Conservation (phyloP, 2,113 vertebrate genomes). For the Rhagologus leucostigma region DNA sequence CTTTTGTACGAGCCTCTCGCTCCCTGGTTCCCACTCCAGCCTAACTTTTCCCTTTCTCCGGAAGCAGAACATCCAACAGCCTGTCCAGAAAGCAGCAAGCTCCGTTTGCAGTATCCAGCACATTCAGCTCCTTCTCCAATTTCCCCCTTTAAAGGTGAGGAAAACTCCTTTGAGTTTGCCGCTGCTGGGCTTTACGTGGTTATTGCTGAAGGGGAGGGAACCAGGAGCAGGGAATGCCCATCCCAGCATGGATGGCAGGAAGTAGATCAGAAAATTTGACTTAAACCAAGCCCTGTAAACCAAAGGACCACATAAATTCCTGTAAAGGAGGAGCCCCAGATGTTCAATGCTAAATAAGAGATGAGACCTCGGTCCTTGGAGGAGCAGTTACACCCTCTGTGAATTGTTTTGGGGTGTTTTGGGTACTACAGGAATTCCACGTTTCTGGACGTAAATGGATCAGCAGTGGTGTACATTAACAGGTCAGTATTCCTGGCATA, state of each 20-base stretch:
- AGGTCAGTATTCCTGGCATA: neutral
- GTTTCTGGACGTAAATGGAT: neutral
- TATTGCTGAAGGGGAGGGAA: neutral
- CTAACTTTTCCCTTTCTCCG: neutral
- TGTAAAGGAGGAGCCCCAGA: neutral
- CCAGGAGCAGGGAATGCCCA: neutral
- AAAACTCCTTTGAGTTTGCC: neutral
- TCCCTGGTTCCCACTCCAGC: neutral
- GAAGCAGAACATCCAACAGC: neutral
- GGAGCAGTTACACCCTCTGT: neutral
- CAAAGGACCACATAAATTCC: neutral
- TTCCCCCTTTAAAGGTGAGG: neutral
- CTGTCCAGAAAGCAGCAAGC: neutral
- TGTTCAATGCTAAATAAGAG: neutral
- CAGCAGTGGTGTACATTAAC: neutral
- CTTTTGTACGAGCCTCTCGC: neutral
- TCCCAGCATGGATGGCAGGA: fast-evolving
- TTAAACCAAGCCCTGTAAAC: neutral
- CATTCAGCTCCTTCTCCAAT: neutral
- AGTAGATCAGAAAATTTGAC: neutral
- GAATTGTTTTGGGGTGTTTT: neutral
- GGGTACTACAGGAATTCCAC: neutral
- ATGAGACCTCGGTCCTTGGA: neutral
- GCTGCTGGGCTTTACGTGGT: neutral
- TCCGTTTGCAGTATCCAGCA: neutral